These are phyloP conservation scores for Halcyon badia DNA, from an alignment of 2,797 vertebrate species.

Conservation along the genomic window DNA sequence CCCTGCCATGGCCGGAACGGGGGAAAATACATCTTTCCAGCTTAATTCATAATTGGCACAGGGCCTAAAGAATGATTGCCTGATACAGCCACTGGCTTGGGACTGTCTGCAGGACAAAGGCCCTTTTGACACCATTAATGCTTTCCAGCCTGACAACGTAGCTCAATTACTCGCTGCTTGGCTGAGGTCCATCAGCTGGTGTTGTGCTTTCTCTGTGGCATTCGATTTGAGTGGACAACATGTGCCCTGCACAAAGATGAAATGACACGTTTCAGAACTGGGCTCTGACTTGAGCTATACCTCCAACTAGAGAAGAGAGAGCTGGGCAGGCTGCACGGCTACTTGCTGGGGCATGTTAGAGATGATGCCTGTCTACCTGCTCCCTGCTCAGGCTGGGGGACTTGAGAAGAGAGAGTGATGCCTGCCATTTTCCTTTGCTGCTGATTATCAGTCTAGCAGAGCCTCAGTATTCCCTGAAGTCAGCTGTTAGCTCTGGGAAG, in stretches of 20 bases:
- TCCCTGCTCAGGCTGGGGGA: neutral
- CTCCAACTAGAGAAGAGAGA: neutral
- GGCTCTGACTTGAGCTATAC: neutral
- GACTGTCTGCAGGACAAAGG: neutral
- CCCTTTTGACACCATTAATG: neutral
- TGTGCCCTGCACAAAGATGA: neutral
- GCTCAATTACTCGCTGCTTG: neutral
- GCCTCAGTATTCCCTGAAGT: neutral
- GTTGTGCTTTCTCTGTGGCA: neutral
- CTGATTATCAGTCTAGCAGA: neutral
- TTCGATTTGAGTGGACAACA: neutral
- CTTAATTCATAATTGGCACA: neutral
- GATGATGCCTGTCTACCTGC: neutral
- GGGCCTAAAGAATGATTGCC: neutral
- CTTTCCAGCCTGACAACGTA: neutral
- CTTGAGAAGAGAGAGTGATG: neutral
- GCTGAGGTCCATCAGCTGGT: neutral
- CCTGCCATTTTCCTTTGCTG: neutral
- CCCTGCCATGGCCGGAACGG: neutral
- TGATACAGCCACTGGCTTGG: neutral
- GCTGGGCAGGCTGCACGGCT: neutral
- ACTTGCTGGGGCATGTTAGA: neutral
- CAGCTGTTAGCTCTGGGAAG: neutral
- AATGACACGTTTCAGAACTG: fast-evolving
- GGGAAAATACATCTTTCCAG: constrained; percentile 1